phyloP scores from a whole-genome alignment of 2,797 vertebrate species.

The Miichthys miiuy region DNA sequence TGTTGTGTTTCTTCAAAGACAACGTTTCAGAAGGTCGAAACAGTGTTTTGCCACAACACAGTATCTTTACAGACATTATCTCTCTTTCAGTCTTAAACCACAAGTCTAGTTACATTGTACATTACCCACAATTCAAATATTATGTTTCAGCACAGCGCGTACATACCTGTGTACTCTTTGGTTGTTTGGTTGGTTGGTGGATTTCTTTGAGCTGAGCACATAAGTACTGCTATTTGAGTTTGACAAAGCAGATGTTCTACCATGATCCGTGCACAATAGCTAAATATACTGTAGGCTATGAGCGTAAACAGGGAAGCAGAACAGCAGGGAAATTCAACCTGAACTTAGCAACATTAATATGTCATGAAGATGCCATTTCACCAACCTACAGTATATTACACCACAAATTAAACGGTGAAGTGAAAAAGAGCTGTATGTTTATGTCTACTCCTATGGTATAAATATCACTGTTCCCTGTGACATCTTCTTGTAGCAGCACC shows the following conservation, averaged over 20 bases:
- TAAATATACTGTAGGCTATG: neutral
- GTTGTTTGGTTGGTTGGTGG: neutral
- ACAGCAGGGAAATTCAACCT: conserved; percentile 1
- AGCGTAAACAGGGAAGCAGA: neutral
- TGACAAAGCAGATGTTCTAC: neutral
- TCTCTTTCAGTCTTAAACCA: neutral
- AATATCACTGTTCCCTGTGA: conserved; percentile 24
- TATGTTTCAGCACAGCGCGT: neutral
- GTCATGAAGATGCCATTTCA: neutral
- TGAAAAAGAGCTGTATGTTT: conserved; percentile 27
- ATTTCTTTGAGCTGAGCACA: neutral
- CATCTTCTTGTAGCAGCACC: neutral
- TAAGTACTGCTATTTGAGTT: neutral
- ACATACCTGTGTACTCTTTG: neutral
- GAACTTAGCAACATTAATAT: neutral
- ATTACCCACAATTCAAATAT: neutral
- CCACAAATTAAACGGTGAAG: neutral
- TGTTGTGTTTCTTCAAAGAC: too few relatives aligned
- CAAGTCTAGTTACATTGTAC: neutral
- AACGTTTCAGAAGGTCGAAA: too few relatives aligned
- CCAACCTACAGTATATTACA: neutral
- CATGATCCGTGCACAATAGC: neutral
- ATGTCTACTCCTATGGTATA: neutral
- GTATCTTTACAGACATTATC: neutral
- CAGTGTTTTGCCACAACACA: neutral